Conservation (phyloP, 2,113 vertebrate genomes). For the Oncorhynchus nerka region DNA sequence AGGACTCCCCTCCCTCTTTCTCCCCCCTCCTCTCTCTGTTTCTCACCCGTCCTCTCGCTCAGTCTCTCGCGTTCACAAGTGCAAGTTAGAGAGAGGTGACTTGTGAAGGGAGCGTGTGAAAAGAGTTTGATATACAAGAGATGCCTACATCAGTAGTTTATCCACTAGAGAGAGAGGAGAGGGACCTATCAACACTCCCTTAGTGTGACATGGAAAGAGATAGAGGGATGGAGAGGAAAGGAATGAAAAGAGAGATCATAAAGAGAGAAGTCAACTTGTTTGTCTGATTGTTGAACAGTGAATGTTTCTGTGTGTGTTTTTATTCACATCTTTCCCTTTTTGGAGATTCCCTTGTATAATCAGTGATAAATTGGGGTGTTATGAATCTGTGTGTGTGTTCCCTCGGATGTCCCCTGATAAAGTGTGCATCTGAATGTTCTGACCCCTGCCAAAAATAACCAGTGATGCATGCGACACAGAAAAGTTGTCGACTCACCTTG, state of each 20-base stretch:
- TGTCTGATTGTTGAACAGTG: neutral
- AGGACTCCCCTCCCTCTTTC: neutral
- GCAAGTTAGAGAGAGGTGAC: neutral
- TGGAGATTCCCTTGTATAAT: too few relatives aligned
- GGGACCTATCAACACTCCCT: too few relatives aligned
- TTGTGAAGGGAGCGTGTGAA: neutral
- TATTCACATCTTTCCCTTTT: neutral
- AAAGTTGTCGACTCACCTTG: slow-evolving; percentile 65
- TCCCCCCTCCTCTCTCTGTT: neutral
- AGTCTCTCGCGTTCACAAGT: neutral
- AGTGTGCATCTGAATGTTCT: slow-evolving; percentile 39
- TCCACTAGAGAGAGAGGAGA: too few relatives aligned
- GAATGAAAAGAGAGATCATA: slow-evolving; percentile 26
- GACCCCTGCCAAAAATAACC: slow-evolving; percentile 46
- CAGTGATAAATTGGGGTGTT: too few relatives aligned
- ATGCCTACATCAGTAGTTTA: too few relatives aligned
- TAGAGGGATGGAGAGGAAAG: neutral
- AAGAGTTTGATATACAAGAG: neutral
- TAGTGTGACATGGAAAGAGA: neutral
- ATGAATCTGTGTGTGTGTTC: neutral
- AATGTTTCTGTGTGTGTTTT: slow-evolving; percentile 15
- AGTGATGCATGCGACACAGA: slow-evolving; percentile 50
- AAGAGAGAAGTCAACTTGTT: neutral
- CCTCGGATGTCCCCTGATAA: slow-evolving; percentile 30
- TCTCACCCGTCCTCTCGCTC: neutral